Evolutionary conservation across 2,888 invertebrate species (phyloP).

Genomic region (Tetragnatha montana): DNA sequence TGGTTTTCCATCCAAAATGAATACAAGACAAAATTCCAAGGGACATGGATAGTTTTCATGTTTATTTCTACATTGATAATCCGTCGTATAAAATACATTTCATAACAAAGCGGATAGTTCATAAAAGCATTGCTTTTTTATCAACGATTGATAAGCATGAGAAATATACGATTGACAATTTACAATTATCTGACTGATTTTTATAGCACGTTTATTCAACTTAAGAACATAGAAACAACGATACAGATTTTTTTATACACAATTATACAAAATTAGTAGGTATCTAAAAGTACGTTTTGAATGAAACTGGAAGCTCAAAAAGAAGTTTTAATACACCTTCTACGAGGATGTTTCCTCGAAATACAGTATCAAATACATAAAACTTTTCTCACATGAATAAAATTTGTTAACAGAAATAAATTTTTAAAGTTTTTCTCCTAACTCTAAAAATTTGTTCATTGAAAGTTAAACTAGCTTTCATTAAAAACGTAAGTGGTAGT

Average conservation of each 20-base stretch:
- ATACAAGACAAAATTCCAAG: constrained; percentile 44
- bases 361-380: too few relatives aligned
- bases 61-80: constrained; percentile 34
- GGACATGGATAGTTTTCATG: constrained; percentile 48
- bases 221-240: constrained; percentile 3
- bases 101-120: constrained; percentile 22
- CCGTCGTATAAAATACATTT: constrained; percentile 51
- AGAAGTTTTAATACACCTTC: too few relatives aligned
- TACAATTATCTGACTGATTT: constrained; percentile 2
- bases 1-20: constrained; percentile 26
- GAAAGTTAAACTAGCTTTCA: too few relatives aligned
- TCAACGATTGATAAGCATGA: constrained; percentile 45
- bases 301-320: too few relatives aligned
- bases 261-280: background rate
- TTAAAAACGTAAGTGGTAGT: too few relatives aligned
- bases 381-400: too few relatives aligned
- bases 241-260: background rate
- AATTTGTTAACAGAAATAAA: too few relatives aligned
- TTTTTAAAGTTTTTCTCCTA: too few relatives aligned
- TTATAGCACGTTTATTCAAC: constrained; percentile 11
- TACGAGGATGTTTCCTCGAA: too few relatives aligned
- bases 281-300: too few relatives aligned
- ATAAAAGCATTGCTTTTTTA: constrained; percentile 17
- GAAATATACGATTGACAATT: constrained; percentile 45
- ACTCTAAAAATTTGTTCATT: too few relatives aligned